phyloP scores from a whole-genome alignment of 1,140 invertebrate genomes.

The Zaprionus tsacasi region DNA sequence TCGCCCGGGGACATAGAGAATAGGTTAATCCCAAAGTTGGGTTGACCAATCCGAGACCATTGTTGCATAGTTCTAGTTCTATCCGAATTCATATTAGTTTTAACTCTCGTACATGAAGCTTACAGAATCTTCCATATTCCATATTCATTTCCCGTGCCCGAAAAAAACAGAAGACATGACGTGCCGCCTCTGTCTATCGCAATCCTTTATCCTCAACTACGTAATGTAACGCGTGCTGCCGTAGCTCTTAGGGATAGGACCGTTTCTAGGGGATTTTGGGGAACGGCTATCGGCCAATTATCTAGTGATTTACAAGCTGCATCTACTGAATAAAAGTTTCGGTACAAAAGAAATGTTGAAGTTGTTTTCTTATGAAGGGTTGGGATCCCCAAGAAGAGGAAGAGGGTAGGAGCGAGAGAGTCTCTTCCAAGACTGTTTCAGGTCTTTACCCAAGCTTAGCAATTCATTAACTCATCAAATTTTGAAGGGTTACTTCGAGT shows the following conservation, averaged over 20 bases:
- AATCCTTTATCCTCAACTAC: constrained; percentile 23
- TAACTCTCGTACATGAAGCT: background rate
- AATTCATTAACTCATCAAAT: too few relatives aligned
- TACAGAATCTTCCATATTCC: background rate
- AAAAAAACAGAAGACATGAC: constrained; percentile 35
- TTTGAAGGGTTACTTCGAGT: background rate
- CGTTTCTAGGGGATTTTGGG: constrained; percentile 57
- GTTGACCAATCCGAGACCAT: constrained; percentile 43
- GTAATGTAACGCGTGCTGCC: constrained; percentile 22
- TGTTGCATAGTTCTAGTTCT: constrained; percentile 69
- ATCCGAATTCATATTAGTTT: background rate
- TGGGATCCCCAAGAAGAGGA: background rate
- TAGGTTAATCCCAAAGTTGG: constrained; percentile 1
- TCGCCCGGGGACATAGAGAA: background rate
- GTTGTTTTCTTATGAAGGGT: background rate
- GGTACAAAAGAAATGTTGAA: constrained; percentile 71
- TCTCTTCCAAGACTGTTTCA: too few relatives aligned
- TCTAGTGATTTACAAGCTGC: constrained; percentile 66
- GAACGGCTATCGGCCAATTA: constrained; percentile 60
- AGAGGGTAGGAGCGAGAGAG: too few relatives aligned
- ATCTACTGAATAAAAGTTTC: constrained; percentile 84
- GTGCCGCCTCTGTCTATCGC: constrained; percentile 59
- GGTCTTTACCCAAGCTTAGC: too few relatives aligned
- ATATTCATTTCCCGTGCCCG: background rate
- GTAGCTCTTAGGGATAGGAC: constrained; percentile 49